Percentiles rank a stretch among this genome's conserved stretches.
Evolutionary conservation across 2,797 vertebrate species (phyloP).

Genomic region (Acanthornis magna): DNA sequence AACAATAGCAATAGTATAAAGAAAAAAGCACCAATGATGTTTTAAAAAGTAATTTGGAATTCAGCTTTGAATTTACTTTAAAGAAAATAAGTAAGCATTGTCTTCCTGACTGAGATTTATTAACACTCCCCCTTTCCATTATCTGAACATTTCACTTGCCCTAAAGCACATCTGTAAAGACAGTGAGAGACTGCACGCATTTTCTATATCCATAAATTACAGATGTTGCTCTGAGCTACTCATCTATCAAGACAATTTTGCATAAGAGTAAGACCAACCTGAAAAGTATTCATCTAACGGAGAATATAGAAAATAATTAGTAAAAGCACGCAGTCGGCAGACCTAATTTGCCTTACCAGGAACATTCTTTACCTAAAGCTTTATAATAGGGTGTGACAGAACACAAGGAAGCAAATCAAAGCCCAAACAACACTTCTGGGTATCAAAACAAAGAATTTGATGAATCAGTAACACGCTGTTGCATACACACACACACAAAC

Average conservation of each 20-base stretch:
- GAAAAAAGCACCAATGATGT: background rate
- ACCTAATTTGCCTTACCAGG: slow-evolving; percentile 12
- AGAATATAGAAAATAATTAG: slow-evolving; percentile 40
- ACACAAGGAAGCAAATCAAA: slow-evolving; percentile 28
- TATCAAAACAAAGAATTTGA: slow-evolving; percentile 12
- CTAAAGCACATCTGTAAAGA: slow-evolving; percentile 65
- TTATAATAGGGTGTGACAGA: background rate
- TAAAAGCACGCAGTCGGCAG: slow-evolving; percentile 7
- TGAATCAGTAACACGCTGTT: background rate
- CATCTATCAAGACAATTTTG: slow-evolving; percentile 61
- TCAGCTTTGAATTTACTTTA: slow-evolving; percentile 65
- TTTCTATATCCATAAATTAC: slow-evolving; percentile 65
- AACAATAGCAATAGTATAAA: slow-evolving; percentile 34
- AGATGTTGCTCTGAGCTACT: slow-evolving; percentile 51
- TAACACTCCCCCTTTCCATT: slow-evolving; percentile 48
- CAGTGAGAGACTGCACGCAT: background rate
- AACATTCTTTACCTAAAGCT: background rate
- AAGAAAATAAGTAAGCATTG: slow-evolving; percentile 58
- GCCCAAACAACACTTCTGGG: background rate
- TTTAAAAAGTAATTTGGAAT: slow-evolving; percentile 60
- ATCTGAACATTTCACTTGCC: slow-evolving; percentile 67
- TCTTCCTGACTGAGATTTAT: slow-evolving; percentile 70
- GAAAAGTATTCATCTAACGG: slow-evolving; percentile 20
- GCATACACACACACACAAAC: background rate
- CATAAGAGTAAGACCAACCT: slow-evolving; percentile 28